phyloP scores from a whole-genome alignment of 2,888 invertebrate genomes.

The Ormyrus thymus region DNA sequence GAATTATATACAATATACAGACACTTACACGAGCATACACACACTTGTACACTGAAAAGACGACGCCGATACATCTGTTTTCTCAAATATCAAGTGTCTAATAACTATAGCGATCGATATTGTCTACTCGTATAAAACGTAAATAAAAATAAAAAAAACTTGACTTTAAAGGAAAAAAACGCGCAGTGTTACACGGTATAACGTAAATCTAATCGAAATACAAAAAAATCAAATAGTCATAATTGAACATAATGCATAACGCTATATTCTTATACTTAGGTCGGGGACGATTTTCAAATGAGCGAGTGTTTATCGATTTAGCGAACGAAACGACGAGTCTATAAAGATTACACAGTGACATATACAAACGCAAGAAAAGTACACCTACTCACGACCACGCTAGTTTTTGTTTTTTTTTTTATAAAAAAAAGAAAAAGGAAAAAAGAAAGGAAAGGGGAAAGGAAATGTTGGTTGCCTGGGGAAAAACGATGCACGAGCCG shows the following conservation, averaged over 20 bases:
- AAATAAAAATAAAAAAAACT: constrained; percentile 64
- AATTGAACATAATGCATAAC: constrained; percentile 64
- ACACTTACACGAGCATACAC: constrained; percentile 42
- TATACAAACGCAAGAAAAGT: constrained; percentile 9
- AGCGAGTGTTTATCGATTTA: constrained; percentile 8
- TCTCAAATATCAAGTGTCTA: constrained; percentile 73
- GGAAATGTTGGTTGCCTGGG: neutral
- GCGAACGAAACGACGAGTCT: constrained; percentile 8
- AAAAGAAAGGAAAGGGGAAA: neutral
- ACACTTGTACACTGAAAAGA: constrained; percentile 51
- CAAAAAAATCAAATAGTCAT: constrained; percentile 66
- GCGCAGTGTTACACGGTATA: constrained; percentile 44
- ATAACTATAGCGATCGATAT: constrained; percentile 70
- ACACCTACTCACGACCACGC: neutral
- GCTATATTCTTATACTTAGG: constrained; percentile 72
- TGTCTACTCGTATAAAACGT: constrained; percentile 66
- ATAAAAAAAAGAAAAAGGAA: neutral
- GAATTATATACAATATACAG: constrained; percentile 26
- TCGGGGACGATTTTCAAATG: constrained; percentile 17
- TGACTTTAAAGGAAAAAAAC: constrained; percentile 29
- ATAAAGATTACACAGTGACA: neutral
- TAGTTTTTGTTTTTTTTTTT: neutral
- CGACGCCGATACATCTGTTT: constrained; percentile 62
- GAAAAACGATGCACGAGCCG: constrained; percentile 1
- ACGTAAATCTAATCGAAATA: constrained; percentile 62